Percentiles rank a stretch among this genome's conserved stretches.
phyloP scores from a whole-genome alignment of 2,797 vertebrate genomes.

The Neosilurus mollespiculum region DNA sequence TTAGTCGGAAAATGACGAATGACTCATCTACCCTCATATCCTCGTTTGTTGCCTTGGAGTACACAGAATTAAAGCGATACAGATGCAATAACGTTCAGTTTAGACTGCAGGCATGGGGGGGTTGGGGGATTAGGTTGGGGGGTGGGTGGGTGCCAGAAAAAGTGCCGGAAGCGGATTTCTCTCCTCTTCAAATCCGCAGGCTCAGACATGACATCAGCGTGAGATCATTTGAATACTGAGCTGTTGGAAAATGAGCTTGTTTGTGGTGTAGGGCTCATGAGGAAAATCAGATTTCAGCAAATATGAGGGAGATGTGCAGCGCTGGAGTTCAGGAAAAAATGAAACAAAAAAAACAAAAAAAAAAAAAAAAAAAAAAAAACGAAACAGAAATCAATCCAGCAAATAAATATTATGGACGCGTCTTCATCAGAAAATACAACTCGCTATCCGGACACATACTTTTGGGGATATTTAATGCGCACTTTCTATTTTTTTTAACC shows the following conservation, averaged over 20 bases:
- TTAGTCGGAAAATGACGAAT: constrained; percentile 48
- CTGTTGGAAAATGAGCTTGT: constrained; percentile 17
- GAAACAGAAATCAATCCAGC: not conserved
- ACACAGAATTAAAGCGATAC: constrained; percentile 20
- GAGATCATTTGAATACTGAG: constrained; percentile 15
- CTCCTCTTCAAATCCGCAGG: not conserved
- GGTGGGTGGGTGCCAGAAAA: no score
- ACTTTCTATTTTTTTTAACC: not conserved
- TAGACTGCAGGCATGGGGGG: not conserved
- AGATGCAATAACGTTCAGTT: not conserved
- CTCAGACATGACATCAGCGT: constrained; percentile 26
- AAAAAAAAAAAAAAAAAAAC: not conserved
- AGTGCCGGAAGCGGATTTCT: constrained; percentile 12
- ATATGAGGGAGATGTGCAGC: not conserved
- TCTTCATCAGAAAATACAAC: not conserved
- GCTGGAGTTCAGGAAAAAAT: constrained; percentile 5
- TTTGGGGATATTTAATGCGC: not conserved
- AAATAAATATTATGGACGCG: not conserved
- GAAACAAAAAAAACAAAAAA: not conserved
- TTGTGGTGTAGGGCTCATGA: constrained; percentile 16
- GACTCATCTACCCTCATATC: constrained; percentile 34
- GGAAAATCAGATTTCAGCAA: constrained; percentile 11
- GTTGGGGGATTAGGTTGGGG: not conserved
- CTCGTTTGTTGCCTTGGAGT: constrained; percentile 19
- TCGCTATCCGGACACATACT: not conserved